Percentiles rank a stretch among this genome's conserved stretches.
phyloP scores from a whole-genome alignment of 2,113 vertebrate species.

The Paralichthys olivaceus region DNA sequence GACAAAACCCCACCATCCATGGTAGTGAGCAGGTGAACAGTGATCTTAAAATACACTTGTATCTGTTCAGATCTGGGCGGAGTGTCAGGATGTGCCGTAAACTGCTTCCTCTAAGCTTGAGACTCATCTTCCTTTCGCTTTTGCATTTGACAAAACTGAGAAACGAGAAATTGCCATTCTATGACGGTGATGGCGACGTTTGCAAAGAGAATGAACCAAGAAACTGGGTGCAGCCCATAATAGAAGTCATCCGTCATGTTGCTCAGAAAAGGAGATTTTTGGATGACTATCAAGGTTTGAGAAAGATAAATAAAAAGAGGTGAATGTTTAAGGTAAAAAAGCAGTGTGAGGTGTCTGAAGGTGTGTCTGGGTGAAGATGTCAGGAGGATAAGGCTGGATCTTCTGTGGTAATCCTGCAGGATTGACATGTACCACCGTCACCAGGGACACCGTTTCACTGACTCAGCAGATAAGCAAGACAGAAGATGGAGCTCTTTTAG shows the following conservation, averaged over 20 bases:
- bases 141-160: slow-evolving; percentile 17
- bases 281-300: neutral
- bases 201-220: slow-evolving; percentile 71
- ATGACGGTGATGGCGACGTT: slow-evolving; percentile 51
- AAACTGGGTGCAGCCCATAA: slow-evolving; percentile 71
- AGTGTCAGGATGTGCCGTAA: neutral
- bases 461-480: slow-evolving; percentile 53
- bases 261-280: neutral
- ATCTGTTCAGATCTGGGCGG: slow-evolving; percentile 11
- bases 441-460: slow-evolving; percentile 17
- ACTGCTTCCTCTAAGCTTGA: slow-evolving; percentile 3
- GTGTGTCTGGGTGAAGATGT: slow-evolving; percentile 25
- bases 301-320: neutral
- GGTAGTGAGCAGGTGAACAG: neutral
- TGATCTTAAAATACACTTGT: neutral
- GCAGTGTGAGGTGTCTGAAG: slow-evolving; percentile 9
- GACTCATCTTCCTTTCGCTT: neutral
- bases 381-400: neutral
- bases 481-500: neutral
- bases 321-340: neutral
- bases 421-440: slow-evolving; percentile 56
- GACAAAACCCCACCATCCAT: slow-evolving; percentile 26
- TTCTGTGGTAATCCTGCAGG: slow-evolving; percentile 67
- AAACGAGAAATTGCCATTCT: slow-evolving; percentile 65
- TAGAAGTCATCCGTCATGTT: slow-evolving; percentile 60